Base-by-base conservation (phyloP, 2,113 vertebrate genomes). In the Geococcyx californianus region DNA sequence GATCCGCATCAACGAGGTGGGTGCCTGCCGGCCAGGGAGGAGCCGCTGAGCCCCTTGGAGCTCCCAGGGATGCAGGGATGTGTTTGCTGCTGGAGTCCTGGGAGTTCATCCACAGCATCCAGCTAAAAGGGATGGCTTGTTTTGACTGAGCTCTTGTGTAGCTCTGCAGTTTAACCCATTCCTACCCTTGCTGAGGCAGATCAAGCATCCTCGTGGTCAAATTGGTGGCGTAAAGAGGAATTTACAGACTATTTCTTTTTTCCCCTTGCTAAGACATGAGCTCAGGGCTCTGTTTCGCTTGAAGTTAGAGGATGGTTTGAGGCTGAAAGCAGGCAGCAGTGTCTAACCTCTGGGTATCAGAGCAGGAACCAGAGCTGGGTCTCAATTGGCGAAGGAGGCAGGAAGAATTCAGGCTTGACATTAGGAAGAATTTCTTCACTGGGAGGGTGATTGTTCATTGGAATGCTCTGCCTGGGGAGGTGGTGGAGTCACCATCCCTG, bases 1-100 rank as follows among this genome's bases (percentile, higher is more conserved):
- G 97, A 99, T 99, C 86, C 99, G 98, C 94, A 98, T 99, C 96
- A 99, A 99, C 3, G 99, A 99, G 99, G 99, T 99, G 83, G 64
- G 96, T 74, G 68, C 55, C 64, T 1, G 0, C 2, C 1, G 1
- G 55, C 28, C 2, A 0, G 6, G 34, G 15, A 38, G 42, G 44
- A 88, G 17, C 38, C 25, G n/a, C n/a, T 0, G 10, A 56, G 34
- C 12, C 51, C 56, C 58, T 49, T 5, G 3, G 47, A 14, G 68
- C 8, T 11, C 3, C 0, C 5, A n/a, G 29, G 29, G 36, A 4
- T 62, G 62, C 54, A 33, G 29, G 47, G 52, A 13, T 31, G 34
- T 25, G 38, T 45, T 66, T 31, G 40, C 47, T 68, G 63, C 36
- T 18, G 7, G 49, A n/a, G 14, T 34, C 29, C 47, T 63, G 49